Evolutionary conservation across 2,797 vertebrate genomes (phyloP).

Genomic region (Luscinia luscinia): DNA sequence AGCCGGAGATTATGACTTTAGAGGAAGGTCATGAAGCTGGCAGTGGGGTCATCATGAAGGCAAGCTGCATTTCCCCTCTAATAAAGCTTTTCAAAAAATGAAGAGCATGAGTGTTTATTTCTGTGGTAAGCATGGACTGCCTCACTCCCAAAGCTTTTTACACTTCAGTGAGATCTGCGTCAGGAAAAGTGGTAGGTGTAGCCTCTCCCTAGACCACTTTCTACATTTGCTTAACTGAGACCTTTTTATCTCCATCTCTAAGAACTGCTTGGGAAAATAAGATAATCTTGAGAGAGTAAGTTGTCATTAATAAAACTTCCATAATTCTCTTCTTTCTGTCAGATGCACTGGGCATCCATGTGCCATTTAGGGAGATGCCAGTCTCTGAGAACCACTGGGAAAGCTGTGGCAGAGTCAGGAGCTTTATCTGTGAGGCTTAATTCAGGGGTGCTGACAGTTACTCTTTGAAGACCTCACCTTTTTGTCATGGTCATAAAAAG

Average conservation of each 20-base stretch:
- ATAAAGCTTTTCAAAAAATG: neutral
- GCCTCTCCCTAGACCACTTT: neutral
- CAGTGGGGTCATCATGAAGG: neutral
- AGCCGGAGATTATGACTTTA: neutral
- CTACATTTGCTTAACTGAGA: neutral
- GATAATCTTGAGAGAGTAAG: neutral
- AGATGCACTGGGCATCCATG: neutral
- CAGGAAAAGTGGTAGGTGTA: neutral
- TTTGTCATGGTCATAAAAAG: neutral
- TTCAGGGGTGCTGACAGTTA: neutral
- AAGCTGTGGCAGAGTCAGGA: neutral
- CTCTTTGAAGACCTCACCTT: neutral
- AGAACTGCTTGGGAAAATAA: neutral
- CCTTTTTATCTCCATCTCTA: neutral
- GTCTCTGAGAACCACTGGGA: neutral
- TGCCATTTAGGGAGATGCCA: slow-evolving; percentile 6
- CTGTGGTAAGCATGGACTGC: neutral
- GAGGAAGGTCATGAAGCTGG: neutral
- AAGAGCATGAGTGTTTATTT: neutral
- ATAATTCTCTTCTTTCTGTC: neutral
- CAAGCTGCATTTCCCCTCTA: neutral
- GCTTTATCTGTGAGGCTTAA: neutral
- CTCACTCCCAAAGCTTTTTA: neutral
- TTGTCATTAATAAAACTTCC: neutral
- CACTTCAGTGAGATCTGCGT: neutral